These are phyloP conservation scores for Conus ventricosus DNA, from an alignment of 1,140 invertebrate genomes.

Conservation along the genomic window DNA sequence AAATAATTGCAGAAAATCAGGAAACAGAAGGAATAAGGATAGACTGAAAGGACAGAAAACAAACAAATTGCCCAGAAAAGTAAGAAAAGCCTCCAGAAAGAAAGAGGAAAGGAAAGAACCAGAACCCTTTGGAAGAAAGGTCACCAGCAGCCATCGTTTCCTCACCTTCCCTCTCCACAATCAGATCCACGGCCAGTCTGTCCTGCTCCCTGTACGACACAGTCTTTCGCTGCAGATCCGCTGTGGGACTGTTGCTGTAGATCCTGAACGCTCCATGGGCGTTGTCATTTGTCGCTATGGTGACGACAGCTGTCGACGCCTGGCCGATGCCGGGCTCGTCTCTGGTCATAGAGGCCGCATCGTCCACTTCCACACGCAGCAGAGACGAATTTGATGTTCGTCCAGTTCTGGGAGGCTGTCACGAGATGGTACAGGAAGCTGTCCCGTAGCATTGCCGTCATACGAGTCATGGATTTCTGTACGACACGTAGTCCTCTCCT, in stretches of 20 bases:
- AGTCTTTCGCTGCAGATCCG: conserved; percentile 47
- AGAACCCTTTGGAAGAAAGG: too few relatives aligned
- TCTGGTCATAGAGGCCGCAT: conserved; percentile 44
- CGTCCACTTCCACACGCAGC: conserved; percentile 60
- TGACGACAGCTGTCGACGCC: conserved; percentile 51
- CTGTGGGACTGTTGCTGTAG: conserved; percentile 59
- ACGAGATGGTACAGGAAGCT: conserved; percentile 60
- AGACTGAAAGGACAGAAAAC: too few relatives aligned
- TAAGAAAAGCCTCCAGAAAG: too few relatives aligned
- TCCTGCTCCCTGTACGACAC: conserved; percentile 67
- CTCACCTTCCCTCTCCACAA: conserved; percentile 70
- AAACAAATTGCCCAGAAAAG: too few relatives aligned
- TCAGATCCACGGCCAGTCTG: conserved; percentile 66
- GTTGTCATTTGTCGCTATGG: conserved; percentile 67
- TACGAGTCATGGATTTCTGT: conserved; percentile 55
- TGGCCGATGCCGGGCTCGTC: conserved; percentile 63
- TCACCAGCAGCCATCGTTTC: not conserved
- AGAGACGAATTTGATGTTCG: conserved; percentile 64
- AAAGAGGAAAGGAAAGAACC: too few relatives aligned
- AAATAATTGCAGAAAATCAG: too few relatives aligned
- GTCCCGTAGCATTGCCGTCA: conserved; percentile 55
- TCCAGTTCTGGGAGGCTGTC: conserved; percentile 69
- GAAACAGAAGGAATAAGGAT: too few relatives aligned
- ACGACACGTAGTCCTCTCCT: conserved; percentile 62
- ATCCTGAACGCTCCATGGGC: conserved; percentile 69